Percentiles rank a stretch among this genome's conserved stretches.
phyloP scores from a whole-genome alignment of 2,113 vertebrate genomes.

The Gorsachius goisagi region DNA sequence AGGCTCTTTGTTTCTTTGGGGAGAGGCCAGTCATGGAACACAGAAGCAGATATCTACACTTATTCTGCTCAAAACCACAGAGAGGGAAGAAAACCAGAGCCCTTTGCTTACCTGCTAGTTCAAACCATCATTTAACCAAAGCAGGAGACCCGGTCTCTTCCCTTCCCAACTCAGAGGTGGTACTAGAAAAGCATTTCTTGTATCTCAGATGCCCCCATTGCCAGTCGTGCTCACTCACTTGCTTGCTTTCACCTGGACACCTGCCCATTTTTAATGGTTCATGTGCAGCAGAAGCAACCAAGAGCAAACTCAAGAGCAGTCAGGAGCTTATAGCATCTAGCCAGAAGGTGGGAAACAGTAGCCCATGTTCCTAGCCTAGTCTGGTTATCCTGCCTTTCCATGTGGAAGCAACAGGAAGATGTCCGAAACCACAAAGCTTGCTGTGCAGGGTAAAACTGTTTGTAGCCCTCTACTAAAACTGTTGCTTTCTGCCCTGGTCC shows the following conservation, averaged over 20 bases:
- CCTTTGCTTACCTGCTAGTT: background rate
- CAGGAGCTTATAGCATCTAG: background rate
- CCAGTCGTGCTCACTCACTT: background rate
- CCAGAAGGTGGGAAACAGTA: background rate
- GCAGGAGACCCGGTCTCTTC: background rate
- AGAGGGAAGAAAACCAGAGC: background rate
- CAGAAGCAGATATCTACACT: background rate
- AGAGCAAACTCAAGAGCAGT: background rate
- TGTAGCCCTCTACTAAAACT: background rate
- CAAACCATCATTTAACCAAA: background rate
- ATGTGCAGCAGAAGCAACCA: background rate
- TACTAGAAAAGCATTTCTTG: background rate
- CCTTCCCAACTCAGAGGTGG: background rate
- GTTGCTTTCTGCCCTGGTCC: background rate
- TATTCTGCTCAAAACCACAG: background rate
- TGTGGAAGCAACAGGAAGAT: background rate
- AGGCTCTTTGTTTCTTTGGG: background rate
- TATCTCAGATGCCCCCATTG: background rate
- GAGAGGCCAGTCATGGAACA: background rate
- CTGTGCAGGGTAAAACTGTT: background rate
- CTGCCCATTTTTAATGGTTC: background rate
- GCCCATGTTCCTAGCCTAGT: fast-evolving
- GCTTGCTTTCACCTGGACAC: background rate
- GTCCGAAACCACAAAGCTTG: background rate
- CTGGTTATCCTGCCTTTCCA: background rate